These are phyloP conservation scores for Onthophagus sagittarius DNA, from an alignment of 2,888 invertebrate genomes.

Conservation along the genomic window DNA sequence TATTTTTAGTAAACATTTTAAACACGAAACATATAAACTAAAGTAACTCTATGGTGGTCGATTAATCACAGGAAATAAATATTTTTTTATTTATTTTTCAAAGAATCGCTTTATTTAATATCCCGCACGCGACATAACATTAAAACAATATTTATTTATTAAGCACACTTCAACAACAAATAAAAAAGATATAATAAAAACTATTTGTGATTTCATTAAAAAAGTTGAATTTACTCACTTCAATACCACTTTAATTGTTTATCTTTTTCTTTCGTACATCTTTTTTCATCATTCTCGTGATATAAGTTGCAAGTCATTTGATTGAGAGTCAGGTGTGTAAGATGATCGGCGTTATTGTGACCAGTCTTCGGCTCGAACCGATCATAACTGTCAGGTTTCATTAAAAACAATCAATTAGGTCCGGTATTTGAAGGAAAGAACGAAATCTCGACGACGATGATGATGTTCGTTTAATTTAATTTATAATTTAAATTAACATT, in stretches of 20 bases:
- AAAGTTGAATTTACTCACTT: background rate
- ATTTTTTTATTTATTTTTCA: no score
- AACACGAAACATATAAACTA: no score
- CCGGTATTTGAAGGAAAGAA: background rate
- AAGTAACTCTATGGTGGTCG: no score
- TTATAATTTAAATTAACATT: background rate
- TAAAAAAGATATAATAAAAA: background rate
- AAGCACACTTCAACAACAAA: no score
- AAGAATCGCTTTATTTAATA: no score
- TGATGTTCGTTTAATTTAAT: background rate
- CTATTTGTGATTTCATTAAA: background rate
- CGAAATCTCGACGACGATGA: background rate
- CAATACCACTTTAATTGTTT: background rate
- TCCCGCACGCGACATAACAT: no score
- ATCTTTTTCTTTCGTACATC: background rate
- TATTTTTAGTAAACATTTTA: no score
- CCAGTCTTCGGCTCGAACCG: background rate
- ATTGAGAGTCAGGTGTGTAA: background rate
- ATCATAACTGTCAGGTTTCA: background rate
- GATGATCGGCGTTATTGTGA: background rate
- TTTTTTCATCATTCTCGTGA: no score
- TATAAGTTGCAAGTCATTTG: background rate
- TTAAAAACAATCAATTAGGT: background rate
- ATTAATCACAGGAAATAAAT: no score
- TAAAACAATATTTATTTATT: no score